Evolutionary conservation across 1,140 invertebrate species (phyloP).

Genomic region (Drosophila jambulina): DNA sequence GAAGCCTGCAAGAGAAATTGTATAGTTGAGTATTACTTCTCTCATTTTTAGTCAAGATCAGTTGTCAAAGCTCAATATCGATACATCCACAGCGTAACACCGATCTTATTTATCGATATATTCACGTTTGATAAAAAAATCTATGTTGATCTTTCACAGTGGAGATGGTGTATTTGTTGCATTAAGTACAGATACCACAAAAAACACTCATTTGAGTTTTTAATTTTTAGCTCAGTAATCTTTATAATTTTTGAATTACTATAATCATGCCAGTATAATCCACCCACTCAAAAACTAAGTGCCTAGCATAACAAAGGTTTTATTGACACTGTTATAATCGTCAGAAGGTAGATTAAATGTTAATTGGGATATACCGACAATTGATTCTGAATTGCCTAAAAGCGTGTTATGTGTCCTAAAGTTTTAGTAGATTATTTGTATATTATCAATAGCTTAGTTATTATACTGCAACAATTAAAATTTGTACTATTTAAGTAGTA

Average conservation of each 20-base stretch:
- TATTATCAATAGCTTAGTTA: not conserved
- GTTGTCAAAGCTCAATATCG: not conserved
- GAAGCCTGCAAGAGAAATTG: slow-evolving; percentile 88
- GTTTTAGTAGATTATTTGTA: not conserved
- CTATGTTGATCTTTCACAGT: not conserved
- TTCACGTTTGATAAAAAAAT: not conserved
- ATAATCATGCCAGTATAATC: not conserved
- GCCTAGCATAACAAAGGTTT: not conserved
- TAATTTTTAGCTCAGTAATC: not conserved
- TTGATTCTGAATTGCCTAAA: not conserved
- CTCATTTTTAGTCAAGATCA: not conserved
- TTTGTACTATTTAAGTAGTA: not conserved
- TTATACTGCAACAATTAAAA: too few species aligned
- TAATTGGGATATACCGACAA: too few species aligned
- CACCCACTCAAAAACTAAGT: not conserved
- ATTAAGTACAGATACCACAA: not conserved
- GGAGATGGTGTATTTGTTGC: not conserved
- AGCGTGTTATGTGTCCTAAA: not conserved
- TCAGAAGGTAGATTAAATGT: not conserved
- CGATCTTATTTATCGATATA: not conserved
- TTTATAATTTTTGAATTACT: not conserved
- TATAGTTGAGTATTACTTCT: not conserved
- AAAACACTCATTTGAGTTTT: too few species aligned
- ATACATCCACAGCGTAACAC: not conserved
- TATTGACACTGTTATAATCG: not conserved